Percentiles rank a stretch among this genome's conserved stretches.
phyloP scores from a whole-genome alignment of 2,888 invertebrate genomes.

The Zygothrica quintamaculata region DNA sequence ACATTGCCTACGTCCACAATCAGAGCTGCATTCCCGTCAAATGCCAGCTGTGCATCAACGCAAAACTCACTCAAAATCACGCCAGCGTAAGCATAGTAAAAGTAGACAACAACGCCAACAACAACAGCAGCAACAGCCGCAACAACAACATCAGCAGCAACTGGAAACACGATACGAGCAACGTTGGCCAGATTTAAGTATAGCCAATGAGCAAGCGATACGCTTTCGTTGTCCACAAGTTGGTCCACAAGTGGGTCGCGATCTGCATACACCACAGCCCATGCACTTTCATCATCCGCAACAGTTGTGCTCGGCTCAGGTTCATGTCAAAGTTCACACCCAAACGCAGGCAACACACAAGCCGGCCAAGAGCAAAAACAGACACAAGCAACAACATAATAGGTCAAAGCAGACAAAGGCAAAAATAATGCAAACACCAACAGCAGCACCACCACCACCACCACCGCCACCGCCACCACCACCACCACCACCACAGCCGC shows the following conservation, averaged over 20 bases:
- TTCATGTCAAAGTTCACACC: constrained; percentile 25
- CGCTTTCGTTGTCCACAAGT: constrained; percentile 83
- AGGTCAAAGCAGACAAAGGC: constrained; percentile 21
- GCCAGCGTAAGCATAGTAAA: constrained; percentile 69
- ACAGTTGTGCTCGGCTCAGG: constrained; percentile 57
- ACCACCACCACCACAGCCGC: constrained; percentile 12
- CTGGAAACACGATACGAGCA: constrained; percentile 25
- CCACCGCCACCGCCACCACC: constrained; percentile 30
- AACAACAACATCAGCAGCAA: constrained; percentile 32
- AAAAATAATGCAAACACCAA: constrained; percentile 19
- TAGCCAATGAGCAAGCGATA: constrained; percentile 81
- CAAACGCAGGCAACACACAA: constrained; percentile 32
- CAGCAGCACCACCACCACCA: constrained; percentile 18
- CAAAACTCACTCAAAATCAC: constrained; percentile 60
- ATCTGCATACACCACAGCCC: constrained; percentile 73
- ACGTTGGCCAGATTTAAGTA: constrained; percentile 71
- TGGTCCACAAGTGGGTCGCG: constrained; percentile 80
- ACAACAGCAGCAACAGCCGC: constrained; percentile 33
- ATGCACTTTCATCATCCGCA: constrained; percentile 83
- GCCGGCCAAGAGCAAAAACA: constrained; percentile 37
- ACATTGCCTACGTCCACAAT: constrained; percentile 81
- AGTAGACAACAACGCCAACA: constrained; percentile 52
- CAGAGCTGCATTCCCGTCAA: constrained; percentile 72
- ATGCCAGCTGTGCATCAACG: constrained; percentile 37
- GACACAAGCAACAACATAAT: constrained; percentile 20